phyloP scores from a whole-genome alignment of 2,797 vertebrate species.

The Chelon labrosus region DNA sequence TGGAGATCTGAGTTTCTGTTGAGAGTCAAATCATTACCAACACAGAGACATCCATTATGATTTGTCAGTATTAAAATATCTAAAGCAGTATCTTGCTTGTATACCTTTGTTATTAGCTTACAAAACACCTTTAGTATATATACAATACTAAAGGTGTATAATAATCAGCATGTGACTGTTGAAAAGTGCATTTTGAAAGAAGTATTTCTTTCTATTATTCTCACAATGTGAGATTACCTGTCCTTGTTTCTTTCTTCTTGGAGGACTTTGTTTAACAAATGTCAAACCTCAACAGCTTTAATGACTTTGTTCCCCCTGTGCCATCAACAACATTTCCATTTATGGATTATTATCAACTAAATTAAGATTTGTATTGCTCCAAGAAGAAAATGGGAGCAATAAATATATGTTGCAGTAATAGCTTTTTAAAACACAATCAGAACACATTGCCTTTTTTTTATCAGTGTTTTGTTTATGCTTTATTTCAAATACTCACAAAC shows the following conservation, averaged over 20 bases:
- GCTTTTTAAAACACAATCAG: background rate
- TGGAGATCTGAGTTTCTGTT: slow-evolving; percentile 17
- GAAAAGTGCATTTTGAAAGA: too few relatives aligned
- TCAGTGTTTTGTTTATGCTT: background rate
- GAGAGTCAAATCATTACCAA: slow-evolving; percentile 9
- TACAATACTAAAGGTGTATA: background rate
- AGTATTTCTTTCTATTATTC: background rate
- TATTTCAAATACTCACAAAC: background rate
- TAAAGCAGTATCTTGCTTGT: background rate
- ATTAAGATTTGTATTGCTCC: too few relatives aligned
- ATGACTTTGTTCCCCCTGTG: too few relatives aligned
- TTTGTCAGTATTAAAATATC: background rate
- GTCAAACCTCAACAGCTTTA: too few relatives aligned
- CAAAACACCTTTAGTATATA: background rate
- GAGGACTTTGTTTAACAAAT: background rate
- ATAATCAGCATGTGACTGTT: background rate
- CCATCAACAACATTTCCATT: too few relatives aligned
- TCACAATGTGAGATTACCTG: background rate
- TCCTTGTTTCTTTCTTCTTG: background rate
- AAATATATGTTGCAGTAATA: too few relatives aligned
- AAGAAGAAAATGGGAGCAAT: too few relatives aligned
- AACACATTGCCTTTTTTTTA: background rate
- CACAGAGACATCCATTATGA: background rate
- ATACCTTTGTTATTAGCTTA: background rate
- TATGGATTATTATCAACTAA: too few relatives aligned